A percentile compares a stretch with the other conserved stretches of the same genome.
phyloP scores from a whole-genome alignment of 2,797 vertebrate species.

The Eutrigla gurnardus region DNA sequence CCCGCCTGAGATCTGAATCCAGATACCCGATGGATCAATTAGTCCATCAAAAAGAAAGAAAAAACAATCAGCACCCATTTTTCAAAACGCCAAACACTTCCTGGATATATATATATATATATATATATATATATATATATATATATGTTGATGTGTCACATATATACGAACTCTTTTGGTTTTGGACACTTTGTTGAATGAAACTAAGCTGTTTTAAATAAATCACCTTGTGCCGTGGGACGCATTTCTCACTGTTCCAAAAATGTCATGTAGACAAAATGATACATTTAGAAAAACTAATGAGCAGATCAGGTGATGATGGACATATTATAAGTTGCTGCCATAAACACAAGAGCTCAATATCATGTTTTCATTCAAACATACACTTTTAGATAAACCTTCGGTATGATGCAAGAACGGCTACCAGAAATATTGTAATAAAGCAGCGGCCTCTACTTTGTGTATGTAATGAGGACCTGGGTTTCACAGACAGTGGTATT shows the following conservation, averaged over 20 bases:
- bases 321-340: not conserved
- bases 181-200: not conserved
- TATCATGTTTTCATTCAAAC: constrained; percentile 2
- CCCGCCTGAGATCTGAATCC: not conserved
- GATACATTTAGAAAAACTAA: constrained; percentile 2
- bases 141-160: not conserved
- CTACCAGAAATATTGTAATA: constrained; percentile 3
- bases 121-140: too few relatives aligned
- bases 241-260: not conserved
- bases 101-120: not conserved
- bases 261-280: not conserved
- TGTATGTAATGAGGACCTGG: constrained; percentile 22
- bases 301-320: not conserved
- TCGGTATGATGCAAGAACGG: not conserved
- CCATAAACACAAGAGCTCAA: not conserved
- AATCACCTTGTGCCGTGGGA: not conserved
- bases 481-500: constrained; percentile 36
- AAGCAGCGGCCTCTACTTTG: not conserved
- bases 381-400: constrained; percentile 5
- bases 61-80: not conserved
- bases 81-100: not conserved
- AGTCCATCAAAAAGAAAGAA: not conserved
- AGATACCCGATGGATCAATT: not conserved
- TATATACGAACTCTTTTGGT: not conserved
- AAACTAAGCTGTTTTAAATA: not conserved